These are phyloP conservation scores for Calonectris borealis DNA, from an alignment of 2,113 vertebrate genomes.

Conservation along the genomic window DNA sequence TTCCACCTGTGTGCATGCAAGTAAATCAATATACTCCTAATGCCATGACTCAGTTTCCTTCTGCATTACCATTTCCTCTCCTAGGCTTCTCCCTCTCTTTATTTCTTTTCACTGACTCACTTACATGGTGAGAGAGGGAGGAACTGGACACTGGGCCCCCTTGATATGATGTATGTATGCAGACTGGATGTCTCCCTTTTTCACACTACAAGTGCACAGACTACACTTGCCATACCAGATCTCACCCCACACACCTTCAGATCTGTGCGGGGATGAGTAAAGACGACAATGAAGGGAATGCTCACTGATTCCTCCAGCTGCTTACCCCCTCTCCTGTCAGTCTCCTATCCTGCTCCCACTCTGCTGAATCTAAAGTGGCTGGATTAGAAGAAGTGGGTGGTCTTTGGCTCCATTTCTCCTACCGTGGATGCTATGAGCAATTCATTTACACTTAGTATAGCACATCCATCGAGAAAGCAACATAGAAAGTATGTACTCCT, in stretches of 20 bases:
- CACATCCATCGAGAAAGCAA: neutral
- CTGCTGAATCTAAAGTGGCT: neutral
- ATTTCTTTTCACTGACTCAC: neutral
- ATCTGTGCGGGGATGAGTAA: neutral
- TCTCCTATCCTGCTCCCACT: neutral
- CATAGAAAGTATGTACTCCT: rapidly evolving
- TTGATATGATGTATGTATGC: neutral
- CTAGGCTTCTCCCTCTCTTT: neutral
- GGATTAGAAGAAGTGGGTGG: neutral
- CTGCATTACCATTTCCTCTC: neutral
- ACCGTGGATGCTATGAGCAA: neutral
- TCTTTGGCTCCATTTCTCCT: neutral
- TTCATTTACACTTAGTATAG: neutral
- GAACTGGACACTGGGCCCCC: neutral
- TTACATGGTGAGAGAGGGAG: neutral
- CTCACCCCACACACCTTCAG: neutral
- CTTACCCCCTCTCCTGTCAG: neutral
- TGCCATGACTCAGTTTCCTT: neutral
- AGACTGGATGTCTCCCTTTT: neutral
- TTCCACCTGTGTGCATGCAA: neutral
- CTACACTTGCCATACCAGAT: neutral
- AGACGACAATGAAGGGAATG: neutral
- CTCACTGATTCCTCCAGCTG: neutral
- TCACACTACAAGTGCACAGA: neutral
- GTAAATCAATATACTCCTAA: neutral